Evolutionary conservation across 2,888 invertebrate species (phyloP), one percentile per base, ranked within the genome.

Genomic region (Ptychoptera albimana): DNA sequence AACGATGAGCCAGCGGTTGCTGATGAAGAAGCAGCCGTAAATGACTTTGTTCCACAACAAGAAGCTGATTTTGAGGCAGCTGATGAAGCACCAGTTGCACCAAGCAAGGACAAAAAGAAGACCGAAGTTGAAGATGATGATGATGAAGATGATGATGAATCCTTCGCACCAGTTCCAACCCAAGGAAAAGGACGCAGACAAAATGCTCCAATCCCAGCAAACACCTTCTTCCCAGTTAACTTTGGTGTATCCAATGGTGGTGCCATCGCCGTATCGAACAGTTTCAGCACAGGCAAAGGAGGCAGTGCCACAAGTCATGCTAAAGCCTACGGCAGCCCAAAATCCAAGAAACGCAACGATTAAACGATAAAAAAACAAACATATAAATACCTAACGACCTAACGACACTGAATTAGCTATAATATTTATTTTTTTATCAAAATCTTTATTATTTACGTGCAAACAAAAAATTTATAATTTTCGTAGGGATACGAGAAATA

Each of bases 241-340:
- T 66, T 66, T 39, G 66, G 66, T 32, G 60, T 61, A 40, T 60
- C 62, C 52, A 53, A 34, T 42, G 66, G 65, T 42, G 50, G 51
- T 37, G 63, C 66, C 36, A 64, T 66, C 49, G 66, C 66, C 43
- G 62, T 66, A 52, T 66, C 66, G 51, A 66, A 66, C 50, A 60
- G 63, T 30, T 66, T 61, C 52, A 64, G 63, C 54, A 66, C 65
- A 12, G 66, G 66, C 11, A 63, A 64, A 50, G 62, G 63, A 43
- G 66, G 66, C 15, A 54, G 61, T 2, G 65, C 65, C 46, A 61
- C 62, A 31, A 64, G 64, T 42, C 63, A 63, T 45, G 66, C 66
- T 46, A 64, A 62, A 36, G 66, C 66, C 23, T 66, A 66, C 43
- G 66, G 66, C 29, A 58, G 59, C 1, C 65, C 46, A 52, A 46